These are phyloP conservation scores for Stenoptilia bipunctidactyla DNA, from an alignment of 2,888 invertebrate genomes.

Conservation along the genomic window DNA sequence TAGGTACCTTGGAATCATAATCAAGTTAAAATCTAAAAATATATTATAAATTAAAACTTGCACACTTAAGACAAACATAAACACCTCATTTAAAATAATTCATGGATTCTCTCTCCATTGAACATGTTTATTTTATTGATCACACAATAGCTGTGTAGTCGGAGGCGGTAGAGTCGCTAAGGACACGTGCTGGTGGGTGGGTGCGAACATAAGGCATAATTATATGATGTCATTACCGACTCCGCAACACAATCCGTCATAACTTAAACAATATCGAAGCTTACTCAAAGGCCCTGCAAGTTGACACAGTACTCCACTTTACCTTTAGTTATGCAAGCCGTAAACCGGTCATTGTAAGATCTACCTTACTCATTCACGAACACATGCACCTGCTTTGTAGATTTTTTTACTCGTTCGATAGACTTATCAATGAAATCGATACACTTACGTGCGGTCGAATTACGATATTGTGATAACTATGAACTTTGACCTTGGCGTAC, in stretches of 20 bases:
- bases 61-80: too few species aligned
- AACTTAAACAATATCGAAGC: not conserved
- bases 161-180: constrained; percentile 11
- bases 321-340: constrained; percentile 37
- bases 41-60: too few species aligned
- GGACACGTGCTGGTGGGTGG: constrained; percentile 38
- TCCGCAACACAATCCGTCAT: constrained; percentile 27
- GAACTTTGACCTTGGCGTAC: too few species aligned
- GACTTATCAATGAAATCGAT: constrained; percentile 1
- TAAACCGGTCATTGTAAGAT: constrained; percentile 29
- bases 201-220: constrained; percentile 37
- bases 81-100: too few species aligned
- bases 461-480: too few species aligned
- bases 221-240: constrained; percentile 58
- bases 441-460: too few species aligned
- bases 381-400: constrained; percentile 31
- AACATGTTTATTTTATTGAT: too few species aligned
- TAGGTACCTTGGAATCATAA: too few species aligned
- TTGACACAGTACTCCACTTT: constrained; percentile 37
- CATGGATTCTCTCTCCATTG: too few species aligned
- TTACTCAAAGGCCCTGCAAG: not conserved
- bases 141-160: too few species aligned
- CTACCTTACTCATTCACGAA: constrained; percentile 38
- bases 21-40: too few species aligned
- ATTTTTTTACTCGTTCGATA: constrained; percentile 14